These are phyloP conservation scores for Sebastes trivittatus DNA, from an alignment of 2,797 vertebrate genomes.

Conservation along the genomic window DNA sequence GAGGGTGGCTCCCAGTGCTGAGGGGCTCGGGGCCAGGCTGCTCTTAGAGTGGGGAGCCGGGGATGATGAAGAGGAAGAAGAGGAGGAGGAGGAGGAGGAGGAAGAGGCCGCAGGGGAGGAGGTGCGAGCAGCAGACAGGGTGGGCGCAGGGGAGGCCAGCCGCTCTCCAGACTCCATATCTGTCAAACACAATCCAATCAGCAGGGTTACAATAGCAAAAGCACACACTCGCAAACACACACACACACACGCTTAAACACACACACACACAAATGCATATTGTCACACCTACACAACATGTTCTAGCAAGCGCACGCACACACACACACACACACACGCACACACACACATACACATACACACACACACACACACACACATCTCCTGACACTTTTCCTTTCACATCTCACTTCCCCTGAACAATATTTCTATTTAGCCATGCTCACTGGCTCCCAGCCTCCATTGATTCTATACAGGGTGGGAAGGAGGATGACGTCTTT, in stretches of 20 bases:
- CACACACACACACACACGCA: constrained; percentile 11
- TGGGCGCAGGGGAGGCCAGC: constrained; percentile 88
- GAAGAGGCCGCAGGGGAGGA: constrained; percentile 84
- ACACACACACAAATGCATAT: constrained; percentile 55
- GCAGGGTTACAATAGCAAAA: constrained; percentile 77
- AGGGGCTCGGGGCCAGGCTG: constrained; percentile 88
- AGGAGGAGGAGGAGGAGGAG: constrained; percentile 76
- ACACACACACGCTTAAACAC: constrained; percentile 37
- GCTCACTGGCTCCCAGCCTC: constrained; percentile 75
- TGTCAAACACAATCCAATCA: constrained; percentile 88
- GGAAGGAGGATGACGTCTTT: constrained; percentile 63
- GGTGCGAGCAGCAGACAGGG: constrained; percentile 88
- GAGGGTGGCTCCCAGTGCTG: constrained; percentile 88
- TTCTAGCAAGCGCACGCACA: constrained; percentile 4
- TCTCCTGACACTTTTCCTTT: constrained; percentile 83
- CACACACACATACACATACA: neutral
- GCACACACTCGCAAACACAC: constrained; percentile 56
- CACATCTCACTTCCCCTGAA: constrained; percentile 86
- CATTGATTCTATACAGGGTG: constrained; percentile 74
- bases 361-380: constrained; percentile 34
- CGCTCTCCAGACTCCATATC: constrained; percentile 99
- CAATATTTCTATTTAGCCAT: constrained; percentile 87
- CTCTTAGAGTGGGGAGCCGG: constrained; percentile 89
- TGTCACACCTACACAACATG: constrained; percentile 64
- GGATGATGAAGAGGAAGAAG: constrained; percentile 80